phyloP scores from a whole-genome alignment of 2,797 vertebrate genomes.

The Notoglanidium macrostoma region DNA sequence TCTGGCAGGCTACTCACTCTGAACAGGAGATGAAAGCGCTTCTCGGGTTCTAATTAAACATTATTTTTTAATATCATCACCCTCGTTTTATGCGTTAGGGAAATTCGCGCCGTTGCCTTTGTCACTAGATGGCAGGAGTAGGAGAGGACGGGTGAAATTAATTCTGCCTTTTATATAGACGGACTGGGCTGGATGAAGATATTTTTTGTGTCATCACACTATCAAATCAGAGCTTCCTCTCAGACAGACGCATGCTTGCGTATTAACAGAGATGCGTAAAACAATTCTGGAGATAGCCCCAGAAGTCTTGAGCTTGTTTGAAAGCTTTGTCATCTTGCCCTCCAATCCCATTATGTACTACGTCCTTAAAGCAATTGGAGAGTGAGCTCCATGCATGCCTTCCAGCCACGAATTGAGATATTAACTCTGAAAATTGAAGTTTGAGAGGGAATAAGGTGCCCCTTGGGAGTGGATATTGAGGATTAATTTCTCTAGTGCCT shows the following conservation, averaged over 20 bases:
- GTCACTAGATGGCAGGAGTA: slow-evolving; percentile 27
- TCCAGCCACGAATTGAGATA: slow-evolving; percentile 73
- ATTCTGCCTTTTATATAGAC: slow-evolving; percentile 25
- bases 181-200: slow-evolving; percentile 5
- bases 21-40: slow-evolving; percentile 72
- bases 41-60: slow-evolving; percentile 76
- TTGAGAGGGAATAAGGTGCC: slow-evolving; percentile 76
- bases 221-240: slow-evolving; percentile 23
- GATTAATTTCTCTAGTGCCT: slow-evolving; percentile 77
- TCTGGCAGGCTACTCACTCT: slow-evolving; percentile 62
- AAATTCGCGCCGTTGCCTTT: slow-evolving; percentile 45
- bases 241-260: slow-evolving; percentile 28
- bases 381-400: slow-evolving; percentile 68
- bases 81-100: slow-evolving; percentile 64
- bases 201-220: slow-evolving; percentile 18
- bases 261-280: slow-evolving; percentile 57
- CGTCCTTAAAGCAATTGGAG: slow-evolving; percentile 73
- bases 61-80: slow-evolving; percentile 68
- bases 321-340: slow-evolving; percentile 73
- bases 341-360: slow-evolving; percentile 76
- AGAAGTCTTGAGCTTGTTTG: slow-evolving; percentile 70
- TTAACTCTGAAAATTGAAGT: slow-evolving; percentile 77
- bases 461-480: slow-evolving; percentile 75
- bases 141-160: slow-evolving; percentile 10
- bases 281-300: slow-evolving; percentile 53